Evolutionary conservation across 1,140 invertebrate genomes (phyloP).

Genomic region (Pentalonia nigronervosa): DNA sequence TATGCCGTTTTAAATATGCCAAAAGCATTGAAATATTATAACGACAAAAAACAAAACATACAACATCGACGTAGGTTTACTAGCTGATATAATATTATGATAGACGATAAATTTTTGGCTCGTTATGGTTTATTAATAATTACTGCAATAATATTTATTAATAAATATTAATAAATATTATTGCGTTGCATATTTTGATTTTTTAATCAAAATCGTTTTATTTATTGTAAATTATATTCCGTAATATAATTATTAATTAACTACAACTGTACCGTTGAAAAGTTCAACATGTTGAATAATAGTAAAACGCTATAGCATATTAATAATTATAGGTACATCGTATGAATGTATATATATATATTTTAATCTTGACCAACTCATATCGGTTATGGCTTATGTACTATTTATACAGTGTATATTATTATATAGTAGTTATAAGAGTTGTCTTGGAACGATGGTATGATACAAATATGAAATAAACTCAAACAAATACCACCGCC

Average conservation of each 20-base stretch:
- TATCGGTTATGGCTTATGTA: background rate
- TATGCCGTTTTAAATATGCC: background rate
- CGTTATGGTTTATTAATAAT: background rate
- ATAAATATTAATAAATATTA: no score
- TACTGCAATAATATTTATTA: no score
- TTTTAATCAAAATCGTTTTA: background rate
- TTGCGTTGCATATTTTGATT: background rate
- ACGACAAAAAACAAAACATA: background rate
- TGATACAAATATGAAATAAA: background rate
- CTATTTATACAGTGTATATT: background rate
- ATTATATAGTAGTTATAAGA: background rate
- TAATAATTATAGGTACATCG: background rate
- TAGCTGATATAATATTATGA: background rate
- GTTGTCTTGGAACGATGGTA: background rate
- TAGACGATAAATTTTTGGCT: background rate
- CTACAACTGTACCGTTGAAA: background rate
- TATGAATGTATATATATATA: no score
- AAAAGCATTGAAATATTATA: background rate
- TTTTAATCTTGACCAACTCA: background rate
- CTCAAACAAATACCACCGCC: background rate
- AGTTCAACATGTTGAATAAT: background rate
- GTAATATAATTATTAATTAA: background rate
- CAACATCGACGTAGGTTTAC: background rate
- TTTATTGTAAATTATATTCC: background rate
- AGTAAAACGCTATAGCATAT: background rate